Conservation (phyloP, 2,888 invertebrate genomes). For the Euzetes globulus region DNA sequence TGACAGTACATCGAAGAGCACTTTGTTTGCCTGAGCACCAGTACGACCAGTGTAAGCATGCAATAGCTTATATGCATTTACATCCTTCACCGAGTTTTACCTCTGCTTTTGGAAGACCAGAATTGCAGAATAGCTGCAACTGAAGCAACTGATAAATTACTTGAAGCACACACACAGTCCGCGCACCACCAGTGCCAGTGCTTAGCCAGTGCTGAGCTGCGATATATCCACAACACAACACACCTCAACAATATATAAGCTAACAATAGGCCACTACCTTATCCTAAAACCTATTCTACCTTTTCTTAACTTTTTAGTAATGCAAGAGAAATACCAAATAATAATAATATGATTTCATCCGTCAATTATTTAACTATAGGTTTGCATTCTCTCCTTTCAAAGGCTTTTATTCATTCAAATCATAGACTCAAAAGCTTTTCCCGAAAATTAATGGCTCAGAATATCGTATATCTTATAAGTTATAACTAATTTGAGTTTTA, state of each 20-base stretch:
- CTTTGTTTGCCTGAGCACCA: neutral
- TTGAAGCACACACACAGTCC: conserved; percentile 9
- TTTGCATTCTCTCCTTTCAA: neutral
- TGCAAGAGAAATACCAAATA: conserved; percentile 11
- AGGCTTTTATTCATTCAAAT: neutral
- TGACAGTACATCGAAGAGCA: neutral
- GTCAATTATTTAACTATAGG: conserved; percentile 24
- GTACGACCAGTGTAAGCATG: neutral
- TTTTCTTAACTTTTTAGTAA: conserved; percentile 1
- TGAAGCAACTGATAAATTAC: conserved; percentile 29
- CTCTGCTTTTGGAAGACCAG: neutral
- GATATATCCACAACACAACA: conserved; percentile 15
- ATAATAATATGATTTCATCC: conserved; percentile 6
- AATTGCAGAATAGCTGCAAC: conserved; percentile 4
- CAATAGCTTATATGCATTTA: conserved; percentile 21
- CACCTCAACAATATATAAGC: conserved; percentile 25
- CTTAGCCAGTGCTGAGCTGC: neutral
- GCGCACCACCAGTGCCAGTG: neutral
- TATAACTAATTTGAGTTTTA: conserved; percentile 12
- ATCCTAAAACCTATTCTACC: neutral
- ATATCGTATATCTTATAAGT: neutral
- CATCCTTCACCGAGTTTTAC: conserved; percentile 31
- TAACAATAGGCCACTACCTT: conserved; percentile 30
- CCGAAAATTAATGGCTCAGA: conserved; percentile 5
- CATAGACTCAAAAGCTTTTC: neutral